A percentile compares a stretch with the other conserved stretches of the same genome.
These are phyloP conservation scores for Aproaerema taeniolella DNA, from an alignment of 2,888 invertebrate species.

Conservation along the genomic window DNA sequence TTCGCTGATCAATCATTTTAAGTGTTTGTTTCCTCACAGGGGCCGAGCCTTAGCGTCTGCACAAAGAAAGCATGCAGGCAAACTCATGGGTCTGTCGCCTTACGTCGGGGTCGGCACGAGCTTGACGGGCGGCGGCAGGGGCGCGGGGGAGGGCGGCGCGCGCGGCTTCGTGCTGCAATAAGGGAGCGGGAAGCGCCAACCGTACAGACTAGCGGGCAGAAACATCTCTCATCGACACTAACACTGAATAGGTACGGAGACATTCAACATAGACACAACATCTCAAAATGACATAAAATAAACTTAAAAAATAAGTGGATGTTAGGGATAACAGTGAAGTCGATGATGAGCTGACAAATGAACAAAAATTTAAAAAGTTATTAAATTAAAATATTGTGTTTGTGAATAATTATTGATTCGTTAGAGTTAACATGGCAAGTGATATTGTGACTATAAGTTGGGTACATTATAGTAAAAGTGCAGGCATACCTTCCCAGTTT, in stretches of 20 bases:
- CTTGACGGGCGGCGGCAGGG: constrained; percentile 87
- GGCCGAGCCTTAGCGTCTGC: constrained; percentile 53
- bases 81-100: constrained; percentile 58
- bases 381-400: constrained; percentile 5
- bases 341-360: constrained; percentile 47
- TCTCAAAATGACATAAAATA: constrained; percentile 30
- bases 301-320: constrained; percentile 19
- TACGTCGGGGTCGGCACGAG: constrained; percentile 84
- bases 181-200: constrained; percentile 97
- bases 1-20: too few relatives aligned
- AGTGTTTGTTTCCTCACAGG: constrained; percentile 25
- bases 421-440: too few relatives aligned
- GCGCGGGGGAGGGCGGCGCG: constrained; percentile 87
- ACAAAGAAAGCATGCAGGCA: constrained; percentile 72
- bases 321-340: constrained; percentile 41
- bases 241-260: constrained; percentile 34
- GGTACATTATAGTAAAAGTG: too few relatives aligned
- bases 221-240: constrained; percentile 78
- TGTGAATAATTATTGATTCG: constrained; percentile 11
- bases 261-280: constrained; percentile 23
- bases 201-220: constrained; percentile 90
- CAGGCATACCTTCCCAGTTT: constrained; percentile 87
- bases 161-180: constrained; percentile 94
- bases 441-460: too few relatives aligned
- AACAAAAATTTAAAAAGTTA: constrained; percentile 18